phyloP scores from a whole-genome alignment of 1,140 invertebrate genomes.

The fruit fly (Drosophila melanogaster) region DNA sequence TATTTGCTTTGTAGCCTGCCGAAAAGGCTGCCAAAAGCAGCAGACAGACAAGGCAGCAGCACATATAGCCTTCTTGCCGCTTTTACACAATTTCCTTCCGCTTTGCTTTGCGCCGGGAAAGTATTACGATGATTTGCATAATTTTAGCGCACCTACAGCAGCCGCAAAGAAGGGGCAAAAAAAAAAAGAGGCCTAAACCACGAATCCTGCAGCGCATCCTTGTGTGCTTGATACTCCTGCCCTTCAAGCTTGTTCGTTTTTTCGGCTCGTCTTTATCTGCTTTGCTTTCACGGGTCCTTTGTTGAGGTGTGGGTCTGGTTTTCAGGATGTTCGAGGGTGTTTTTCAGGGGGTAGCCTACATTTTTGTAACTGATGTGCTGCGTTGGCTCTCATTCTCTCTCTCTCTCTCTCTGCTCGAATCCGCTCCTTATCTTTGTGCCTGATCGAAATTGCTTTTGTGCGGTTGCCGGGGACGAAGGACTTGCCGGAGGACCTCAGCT shows the following conservation, averaged over 20 bases:
- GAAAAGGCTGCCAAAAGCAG: slow-evolving; percentile 48
- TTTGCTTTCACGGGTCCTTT: slow-evolving; percentile 53
- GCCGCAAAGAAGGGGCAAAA: slow-evolving; percentile 25
- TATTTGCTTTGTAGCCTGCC: slow-evolving; percentile 73
- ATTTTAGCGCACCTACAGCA: slow-evolving; percentile 77
- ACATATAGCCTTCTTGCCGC: slow-evolving; percentile 25
- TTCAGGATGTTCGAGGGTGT: slow-evolving; percentile 2
- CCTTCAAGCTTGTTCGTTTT: slow-evolving; percentile 29
- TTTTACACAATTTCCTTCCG: slow-evolving; percentile 76
- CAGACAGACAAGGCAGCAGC: slow-evolving; percentile 17
- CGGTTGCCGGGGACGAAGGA: slow-evolving; percentile 48
- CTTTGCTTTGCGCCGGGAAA: slow-evolving; percentile 64
- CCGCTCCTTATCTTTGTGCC: slow-evolving; percentile 68
- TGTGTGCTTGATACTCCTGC: slow-evolving; percentile 20
- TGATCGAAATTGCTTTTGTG: slow-evolving; percentile 82
- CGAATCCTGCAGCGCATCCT: slow-evolving; percentile 53
- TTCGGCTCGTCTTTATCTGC: slow-evolving; percentile 65
- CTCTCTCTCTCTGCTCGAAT: slow-evolving; percentile 33
- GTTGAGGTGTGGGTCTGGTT: slow-evolving; percentile 29
- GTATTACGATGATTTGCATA: slow-evolving; percentile 83
- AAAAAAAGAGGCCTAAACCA: slow-evolving; percentile 43
- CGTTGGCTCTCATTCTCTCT: slow-evolving; percentile 47
- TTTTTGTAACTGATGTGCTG: slow-evolving; percentile 80
- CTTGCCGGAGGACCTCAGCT: no score
- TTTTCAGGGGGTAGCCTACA: slow-evolving; percentile 58